Conservation (phyloP, 2,113 vertebrate species). For the Marmota monax region DNA sequence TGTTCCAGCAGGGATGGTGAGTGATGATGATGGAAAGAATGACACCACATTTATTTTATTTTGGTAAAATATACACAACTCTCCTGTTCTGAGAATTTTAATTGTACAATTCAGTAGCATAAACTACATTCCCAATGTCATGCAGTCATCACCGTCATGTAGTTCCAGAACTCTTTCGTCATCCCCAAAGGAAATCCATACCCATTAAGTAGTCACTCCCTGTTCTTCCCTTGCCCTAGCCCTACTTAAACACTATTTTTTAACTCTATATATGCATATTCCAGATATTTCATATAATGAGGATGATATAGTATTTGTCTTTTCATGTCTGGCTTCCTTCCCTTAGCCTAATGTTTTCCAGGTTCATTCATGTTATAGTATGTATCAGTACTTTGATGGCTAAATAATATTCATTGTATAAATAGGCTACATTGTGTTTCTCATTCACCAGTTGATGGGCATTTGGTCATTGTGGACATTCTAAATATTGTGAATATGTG, state of each 20-base stretch:
- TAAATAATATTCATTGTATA: not conserved
- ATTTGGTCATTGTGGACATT: not conserved
- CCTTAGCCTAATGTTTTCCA: not conserved
- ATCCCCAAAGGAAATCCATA: not conserved
- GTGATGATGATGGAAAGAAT: constrained; percentile 6
- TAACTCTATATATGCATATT: not conserved
- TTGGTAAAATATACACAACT: not conserved
- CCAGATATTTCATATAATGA: not conserved
- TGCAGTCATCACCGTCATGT: not conserved
- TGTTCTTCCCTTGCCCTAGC: not conserved
- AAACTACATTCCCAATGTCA: not conserved
- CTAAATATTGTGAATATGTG: too few species aligned
- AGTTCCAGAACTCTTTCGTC: not conserved
- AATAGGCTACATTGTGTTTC: not conserved
- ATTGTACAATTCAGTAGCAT: not conserved
- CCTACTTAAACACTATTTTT: not conserved
- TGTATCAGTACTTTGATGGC: not conserved
- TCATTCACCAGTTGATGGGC: not conserved
- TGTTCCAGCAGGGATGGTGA: not conserved
- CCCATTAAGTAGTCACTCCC: not conserved
- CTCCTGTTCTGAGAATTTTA: not conserved
- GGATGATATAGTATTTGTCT: not conserved
- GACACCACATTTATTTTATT: not conserved
- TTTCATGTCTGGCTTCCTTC: constrained; percentile 39
- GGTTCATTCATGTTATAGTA: not conserved